These are phyloP conservation scores for Nannoperca australis DNA, from an alignment of 2,797 vertebrate species.

Conservation along the genomic window DNA sequence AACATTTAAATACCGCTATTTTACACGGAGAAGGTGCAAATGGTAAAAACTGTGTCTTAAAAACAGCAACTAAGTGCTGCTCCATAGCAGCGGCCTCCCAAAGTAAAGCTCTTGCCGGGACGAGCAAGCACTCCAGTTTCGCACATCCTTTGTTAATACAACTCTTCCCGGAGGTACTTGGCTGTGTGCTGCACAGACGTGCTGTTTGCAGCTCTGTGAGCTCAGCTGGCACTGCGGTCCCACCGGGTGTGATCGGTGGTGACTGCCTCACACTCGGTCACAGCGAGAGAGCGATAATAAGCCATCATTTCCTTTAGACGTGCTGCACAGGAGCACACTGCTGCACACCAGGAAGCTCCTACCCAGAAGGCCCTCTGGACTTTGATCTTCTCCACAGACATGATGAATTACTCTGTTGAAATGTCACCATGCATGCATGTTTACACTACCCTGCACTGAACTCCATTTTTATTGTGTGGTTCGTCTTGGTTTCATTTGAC, in stretches of 20 bases:
- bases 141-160: neutral
- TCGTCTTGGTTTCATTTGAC: too few species aligned
- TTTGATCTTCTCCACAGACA: neutral
- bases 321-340: neutral
- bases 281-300: neutral
- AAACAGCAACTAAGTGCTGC: neutral
- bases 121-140: neutral
- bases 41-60: too few species aligned
- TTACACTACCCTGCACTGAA: too few species aligned
- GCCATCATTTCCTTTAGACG: slow-evolving; percentile 24
- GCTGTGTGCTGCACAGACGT: neutral
- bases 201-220: slow-evolving; percentile 28
- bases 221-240: slow-evolving; percentile 20
- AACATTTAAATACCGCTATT: too few species aligned
- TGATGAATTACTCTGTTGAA: slow-evolving; percentile 3
- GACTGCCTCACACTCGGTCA: slow-evolving; percentile 7
- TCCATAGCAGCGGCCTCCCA: neutral
- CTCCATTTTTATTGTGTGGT: too few species aligned
- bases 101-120: neutral
- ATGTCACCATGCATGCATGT: neutral
- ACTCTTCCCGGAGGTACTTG: slow-evolving; percentile 12
- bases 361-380: neutral
- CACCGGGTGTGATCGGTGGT: neutral
- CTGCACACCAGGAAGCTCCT: neutral
- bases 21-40: too few species aligned